phyloP scores from a whole-genome alignment of 2,888 invertebrate genomes.

The Trypoxylon attenuatum region DNA sequence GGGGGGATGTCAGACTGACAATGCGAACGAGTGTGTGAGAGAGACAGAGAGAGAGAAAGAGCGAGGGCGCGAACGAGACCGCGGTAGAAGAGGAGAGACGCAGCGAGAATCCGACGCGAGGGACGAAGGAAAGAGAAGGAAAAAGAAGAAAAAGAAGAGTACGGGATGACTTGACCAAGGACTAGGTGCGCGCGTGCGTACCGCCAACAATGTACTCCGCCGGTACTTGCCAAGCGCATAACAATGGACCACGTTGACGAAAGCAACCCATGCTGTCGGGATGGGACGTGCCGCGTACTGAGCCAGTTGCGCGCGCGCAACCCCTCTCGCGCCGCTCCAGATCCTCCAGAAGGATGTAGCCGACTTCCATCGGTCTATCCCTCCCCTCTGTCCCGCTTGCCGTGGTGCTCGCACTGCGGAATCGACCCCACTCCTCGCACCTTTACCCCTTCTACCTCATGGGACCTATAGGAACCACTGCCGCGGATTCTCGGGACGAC shows the following conservation, averaged over 20 bases:
- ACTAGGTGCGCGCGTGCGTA: conserved; percentile 61
- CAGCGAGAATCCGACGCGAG: conserved; percentile 5
- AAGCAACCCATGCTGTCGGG: conserved; percentile 63
- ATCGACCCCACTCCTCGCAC: neutral
- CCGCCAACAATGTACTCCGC: conserved; percentile 63
- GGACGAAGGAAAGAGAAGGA: neutral
- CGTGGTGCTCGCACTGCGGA: neutral
- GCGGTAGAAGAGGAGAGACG: conserved; percentile 21
- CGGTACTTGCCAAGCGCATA: conserved; percentile 62
- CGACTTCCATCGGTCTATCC: neutral
- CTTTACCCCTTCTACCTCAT: neutral
- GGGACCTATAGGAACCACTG: neutral
- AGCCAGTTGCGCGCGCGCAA: conserved; percentile 49
- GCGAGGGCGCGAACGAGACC: neutral
- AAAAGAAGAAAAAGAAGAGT: conserved; percentile 12
- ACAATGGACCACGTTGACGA: conserved; percentile 66
- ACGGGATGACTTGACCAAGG: conserved; percentile 36
- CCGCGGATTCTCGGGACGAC: too few species aligned
- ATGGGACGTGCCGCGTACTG: conserved; percentile 63
- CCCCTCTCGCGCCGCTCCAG: conserved; percentile 40
- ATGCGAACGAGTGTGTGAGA: neutral
- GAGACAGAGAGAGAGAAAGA: neutral
- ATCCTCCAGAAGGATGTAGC: neutral
- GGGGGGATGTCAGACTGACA: neutral
- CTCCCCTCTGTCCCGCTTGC: neutral